Evolutionary conservation across 2,113 vertebrate species (phyloP).

Genomic region (Chitala chitala): DNA sequence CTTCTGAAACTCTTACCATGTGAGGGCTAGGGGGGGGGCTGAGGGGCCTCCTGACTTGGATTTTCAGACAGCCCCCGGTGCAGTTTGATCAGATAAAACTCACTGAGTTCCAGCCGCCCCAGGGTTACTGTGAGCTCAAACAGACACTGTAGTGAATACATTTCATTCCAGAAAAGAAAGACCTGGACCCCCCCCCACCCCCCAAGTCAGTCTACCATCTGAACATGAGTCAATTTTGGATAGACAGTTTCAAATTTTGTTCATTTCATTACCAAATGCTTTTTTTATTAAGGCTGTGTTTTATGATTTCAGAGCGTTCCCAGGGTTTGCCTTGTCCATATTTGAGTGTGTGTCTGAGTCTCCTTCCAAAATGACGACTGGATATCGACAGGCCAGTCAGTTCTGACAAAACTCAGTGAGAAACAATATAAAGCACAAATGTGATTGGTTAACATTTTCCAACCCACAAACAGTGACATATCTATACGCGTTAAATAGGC

Average conservation of each 20-base stretch:
- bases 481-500: neutral
- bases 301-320: too few species aligned
- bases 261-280: too few species aligned
- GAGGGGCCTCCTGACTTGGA: neutral
- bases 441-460: neutral
- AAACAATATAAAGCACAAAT: neutral
- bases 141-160: neutral
- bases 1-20: conserved; percentile 4
- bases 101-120: neutral
- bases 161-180: neutral
- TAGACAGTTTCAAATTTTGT: neutral
- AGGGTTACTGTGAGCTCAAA: neutral
- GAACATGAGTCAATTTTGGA: neutral
- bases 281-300: neutral
- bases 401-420: neutral
- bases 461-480: neutral
- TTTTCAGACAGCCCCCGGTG: neutral
- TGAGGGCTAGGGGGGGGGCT: too few species aligned
- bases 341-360: neutral
- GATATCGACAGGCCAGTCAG: neutral
- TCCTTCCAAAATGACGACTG: neutral
- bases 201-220: neutral
- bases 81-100: conserved; percentile 12
- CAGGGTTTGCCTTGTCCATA: neutral
- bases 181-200: neutral